Evolutionary conservation across 2,888 invertebrate species (phyloP).

Genomic region (Luffia ferchaultella): DNA sequence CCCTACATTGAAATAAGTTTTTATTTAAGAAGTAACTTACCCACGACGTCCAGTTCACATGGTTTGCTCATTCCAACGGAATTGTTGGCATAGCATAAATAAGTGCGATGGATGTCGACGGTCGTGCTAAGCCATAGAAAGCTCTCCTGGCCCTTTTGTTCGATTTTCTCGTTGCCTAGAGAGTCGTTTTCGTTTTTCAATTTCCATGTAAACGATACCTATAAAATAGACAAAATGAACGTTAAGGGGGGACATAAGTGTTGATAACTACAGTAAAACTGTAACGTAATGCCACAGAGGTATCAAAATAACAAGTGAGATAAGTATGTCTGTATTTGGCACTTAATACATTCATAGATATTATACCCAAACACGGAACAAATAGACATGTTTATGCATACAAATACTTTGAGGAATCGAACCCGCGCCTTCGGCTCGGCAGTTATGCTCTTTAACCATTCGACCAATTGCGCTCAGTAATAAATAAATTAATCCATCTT

Average conservation of each 20-base stretch:
- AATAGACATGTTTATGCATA: too few relatives aligned
- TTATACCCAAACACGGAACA: too few relatives aligned
- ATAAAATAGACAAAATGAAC: conserved; percentile 12
- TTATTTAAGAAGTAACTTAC: too few relatives aligned
- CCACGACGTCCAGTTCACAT: conserved; percentile 74
- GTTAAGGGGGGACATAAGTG: conserved; percentile 5
- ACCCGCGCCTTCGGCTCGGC: too few relatives aligned
- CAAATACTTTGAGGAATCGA: too few relatives aligned
- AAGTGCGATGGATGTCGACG: conserved; percentile 72
- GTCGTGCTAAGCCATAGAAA: conserved; percentile 30
- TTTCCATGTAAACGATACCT: conserved; percentile 82
- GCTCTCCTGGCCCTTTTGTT: conserved; percentile 44
- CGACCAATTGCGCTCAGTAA: too few relatives aligned
- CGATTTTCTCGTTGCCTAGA: conserved; percentile 66
- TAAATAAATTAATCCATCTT: too few relatives aligned
- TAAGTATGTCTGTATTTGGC: too few relatives aligned
- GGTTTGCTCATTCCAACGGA: conserved; percentile 73
- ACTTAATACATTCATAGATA: too few relatives aligned
- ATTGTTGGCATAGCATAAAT: conserved; percentile 87
- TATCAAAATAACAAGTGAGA: too few relatives aligned
- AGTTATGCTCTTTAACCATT: too few relatives aligned
- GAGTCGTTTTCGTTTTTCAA: conserved; percentile 86
- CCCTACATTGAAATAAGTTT: too few relatives aligned
- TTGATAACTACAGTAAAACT: not conserved
- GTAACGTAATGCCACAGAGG: not conserved